These are phyloP conservation scores for Coremacera marginata DNA, from an alignment of 2,888 invertebrate genomes.

Conservation along the genomic window DNA sequence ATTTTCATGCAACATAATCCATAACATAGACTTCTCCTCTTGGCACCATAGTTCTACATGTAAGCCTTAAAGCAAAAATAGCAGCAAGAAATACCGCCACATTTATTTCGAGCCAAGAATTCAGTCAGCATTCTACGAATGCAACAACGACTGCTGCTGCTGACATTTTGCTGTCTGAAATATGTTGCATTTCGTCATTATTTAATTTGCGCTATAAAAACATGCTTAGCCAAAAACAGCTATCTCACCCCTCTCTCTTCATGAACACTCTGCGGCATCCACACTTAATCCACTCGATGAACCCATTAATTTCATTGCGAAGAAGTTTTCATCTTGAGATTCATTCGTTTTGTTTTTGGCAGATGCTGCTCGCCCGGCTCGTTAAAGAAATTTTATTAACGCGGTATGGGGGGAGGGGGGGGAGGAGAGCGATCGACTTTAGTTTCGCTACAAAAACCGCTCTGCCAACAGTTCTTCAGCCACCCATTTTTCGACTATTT, in stretches of 20 bases:
- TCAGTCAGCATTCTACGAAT: slow-evolving; percentile 17
- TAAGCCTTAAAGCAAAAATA: neutral
- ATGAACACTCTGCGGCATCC: neutral
- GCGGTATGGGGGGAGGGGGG: neutral
- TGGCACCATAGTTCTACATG: neutral
- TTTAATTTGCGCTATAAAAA: slow-evolving; percentile 35
- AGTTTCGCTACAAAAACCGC: neutral
- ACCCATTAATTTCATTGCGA: slow-evolving; percentile 36
- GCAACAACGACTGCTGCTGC: neutral
- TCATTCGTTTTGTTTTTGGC: slow-evolving; percentile 2
- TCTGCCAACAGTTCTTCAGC: no score
- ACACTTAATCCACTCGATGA: slow-evolving; percentile 31
- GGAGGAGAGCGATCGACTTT: neutral
- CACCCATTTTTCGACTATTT: neutral
- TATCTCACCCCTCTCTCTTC: neutral
- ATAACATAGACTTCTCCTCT: slow-evolving; percentile 14
- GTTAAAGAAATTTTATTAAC: slow-evolving; percentile 8
- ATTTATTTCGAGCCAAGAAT: slow-evolving; percentile 36
- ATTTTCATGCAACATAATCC: slow-evolving; percentile 17
- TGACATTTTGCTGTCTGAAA: slow-evolving; percentile 13
- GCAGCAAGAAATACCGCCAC: slow-evolving; percentile 37
- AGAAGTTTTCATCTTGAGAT: slow-evolving; percentile 28
- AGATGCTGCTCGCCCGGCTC: neutral
- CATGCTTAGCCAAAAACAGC: neutral
- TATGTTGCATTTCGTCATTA: slow-evolving; percentile 34